Conservation (phyloP, 2,797 vertebrate species). For the Cyprinella venusta region DNA sequence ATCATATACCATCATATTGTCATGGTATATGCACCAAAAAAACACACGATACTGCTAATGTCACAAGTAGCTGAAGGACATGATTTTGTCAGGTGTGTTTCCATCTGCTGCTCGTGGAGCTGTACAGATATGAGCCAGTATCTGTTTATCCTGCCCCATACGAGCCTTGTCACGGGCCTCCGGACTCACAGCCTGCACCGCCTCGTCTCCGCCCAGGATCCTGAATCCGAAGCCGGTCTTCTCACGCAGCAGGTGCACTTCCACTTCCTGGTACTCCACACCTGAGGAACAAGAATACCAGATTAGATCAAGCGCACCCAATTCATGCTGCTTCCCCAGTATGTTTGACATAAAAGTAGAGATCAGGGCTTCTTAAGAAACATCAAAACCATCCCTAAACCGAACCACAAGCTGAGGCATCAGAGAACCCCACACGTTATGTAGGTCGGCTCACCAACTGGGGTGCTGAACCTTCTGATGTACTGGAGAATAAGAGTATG, state of each 20-base stretch:
- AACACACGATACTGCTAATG: constrained; percentile 4
- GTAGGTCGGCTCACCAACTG: constrained; percentile 43
- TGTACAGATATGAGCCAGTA: constrained; percentile 47
- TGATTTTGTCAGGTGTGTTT: constrained; percentile 22
- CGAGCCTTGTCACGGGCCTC: constrained; percentile 86
- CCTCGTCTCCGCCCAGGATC: constrained; percentile 98
- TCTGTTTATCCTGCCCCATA: constrained; percentile 81
- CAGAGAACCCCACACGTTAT: constrained; percentile 16
- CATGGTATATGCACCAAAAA: neutral
- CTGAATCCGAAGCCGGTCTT: constrained; percentile 99
- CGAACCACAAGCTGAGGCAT: constrained; percentile 13
- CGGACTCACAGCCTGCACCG: constrained; percentile 98
- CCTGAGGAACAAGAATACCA: constrained; percentile 71
- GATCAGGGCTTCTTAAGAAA: neutral
- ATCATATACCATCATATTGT: neutral
- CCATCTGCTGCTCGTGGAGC: constrained; percentile 44
- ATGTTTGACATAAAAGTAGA: neutral
- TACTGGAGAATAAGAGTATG: constrained; percentile 18
- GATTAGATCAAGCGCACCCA: neutral
- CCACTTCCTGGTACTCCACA: constrained; percentile 94
- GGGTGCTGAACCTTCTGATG: constrained; percentile 26
- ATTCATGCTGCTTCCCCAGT: neutral
- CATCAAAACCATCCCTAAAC: neutral
- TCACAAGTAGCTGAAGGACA: neutral
- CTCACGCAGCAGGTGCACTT: constrained; percentile 97